Evolutionary conservation across 1,140 invertebrate species (phyloP).

Genomic region (Hestina assimilis): DNA sequence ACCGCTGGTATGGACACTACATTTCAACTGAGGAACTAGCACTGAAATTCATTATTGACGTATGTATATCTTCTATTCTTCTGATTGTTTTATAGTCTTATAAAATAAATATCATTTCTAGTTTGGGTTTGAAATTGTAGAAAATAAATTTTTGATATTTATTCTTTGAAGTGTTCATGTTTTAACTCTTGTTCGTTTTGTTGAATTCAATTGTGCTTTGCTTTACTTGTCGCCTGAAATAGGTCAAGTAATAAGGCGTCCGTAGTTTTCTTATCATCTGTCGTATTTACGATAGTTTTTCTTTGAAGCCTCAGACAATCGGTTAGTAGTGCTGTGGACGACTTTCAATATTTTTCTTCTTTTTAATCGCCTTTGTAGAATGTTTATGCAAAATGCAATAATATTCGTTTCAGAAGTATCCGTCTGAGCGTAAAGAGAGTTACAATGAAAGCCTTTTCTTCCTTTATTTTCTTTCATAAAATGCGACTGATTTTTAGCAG

Average conservation of each 20-base stretch:
- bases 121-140: too few species aligned
- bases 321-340: conserved; percentile 22
- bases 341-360: conserved; percentile 17
- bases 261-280: conserved; percentile 5
- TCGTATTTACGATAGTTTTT: conserved; percentile 16
- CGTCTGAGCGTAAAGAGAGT: neutral
- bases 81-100: too few species aligned
- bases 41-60: too few species aligned
- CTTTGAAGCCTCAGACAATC: conserved; percentile 23
- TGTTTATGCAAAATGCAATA: conserved; percentile 20
- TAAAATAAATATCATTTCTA: too few species aligned
- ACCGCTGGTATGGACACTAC: too few species aligned
- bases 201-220: neutral
- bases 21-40: too few species aligned
- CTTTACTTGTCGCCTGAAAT: neutral
- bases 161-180: too few species aligned
- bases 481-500: neutral
- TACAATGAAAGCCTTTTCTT: neutral
- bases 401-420: conserved; percentile 7
- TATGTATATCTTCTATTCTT: too few species aligned
- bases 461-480: neutral
- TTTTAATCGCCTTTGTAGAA: conserved; percentile 26
- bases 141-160: too few species aligned
- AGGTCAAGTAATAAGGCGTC: conserved; percentile 14
- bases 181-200: neutral